Conservation (phyloP, 2,888 invertebrate species). For the Arge pagana region DNA sequence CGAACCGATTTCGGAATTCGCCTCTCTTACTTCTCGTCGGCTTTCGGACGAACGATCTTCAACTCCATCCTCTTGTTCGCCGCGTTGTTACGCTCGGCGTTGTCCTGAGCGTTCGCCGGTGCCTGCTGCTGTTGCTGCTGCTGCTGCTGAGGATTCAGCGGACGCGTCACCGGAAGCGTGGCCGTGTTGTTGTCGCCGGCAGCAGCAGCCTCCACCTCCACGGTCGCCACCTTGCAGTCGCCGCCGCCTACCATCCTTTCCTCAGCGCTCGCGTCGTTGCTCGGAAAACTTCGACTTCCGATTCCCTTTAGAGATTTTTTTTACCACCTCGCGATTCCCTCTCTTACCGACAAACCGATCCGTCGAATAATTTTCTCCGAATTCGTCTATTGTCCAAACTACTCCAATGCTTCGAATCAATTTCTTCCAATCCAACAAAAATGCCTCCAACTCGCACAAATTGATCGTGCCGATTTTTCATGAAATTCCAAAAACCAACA, state of each 20-base stretch:
- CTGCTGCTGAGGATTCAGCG: constrained; percentile 65
- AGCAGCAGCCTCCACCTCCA: constrained; percentile 79
- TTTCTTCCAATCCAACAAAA: no score
- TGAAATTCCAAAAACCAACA: no score
- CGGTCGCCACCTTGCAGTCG: constrained; percentile 88
- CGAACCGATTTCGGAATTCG: no score
- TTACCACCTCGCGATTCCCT: no score
- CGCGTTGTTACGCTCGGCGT: constrained; percentile 80
- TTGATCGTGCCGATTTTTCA: no score
- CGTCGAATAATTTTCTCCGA: no score
- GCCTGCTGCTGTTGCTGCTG: constrained; percentile 54
- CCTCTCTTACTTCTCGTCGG: constrained; percentile 78
- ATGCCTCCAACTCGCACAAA: no score
- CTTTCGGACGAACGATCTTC: constrained; percentile 82
- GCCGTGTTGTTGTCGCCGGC: constrained; percentile 82
- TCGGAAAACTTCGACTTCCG: no score
- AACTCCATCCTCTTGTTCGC: constrained; percentile 87
- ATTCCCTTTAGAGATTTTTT: no score
- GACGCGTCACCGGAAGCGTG: constrained; percentile 82
- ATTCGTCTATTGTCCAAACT: no score
- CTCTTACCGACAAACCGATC: no score
- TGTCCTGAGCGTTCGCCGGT: constrained; percentile 68
- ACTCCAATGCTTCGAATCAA: no score
- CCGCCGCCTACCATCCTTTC: constrained; percentile 67
- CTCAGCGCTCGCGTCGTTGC: background rate